These are phyloP conservation scores for Microctonus brassicae DNA, from an alignment of 2,888 invertebrate species.

Conservation along the genomic window DNA sequence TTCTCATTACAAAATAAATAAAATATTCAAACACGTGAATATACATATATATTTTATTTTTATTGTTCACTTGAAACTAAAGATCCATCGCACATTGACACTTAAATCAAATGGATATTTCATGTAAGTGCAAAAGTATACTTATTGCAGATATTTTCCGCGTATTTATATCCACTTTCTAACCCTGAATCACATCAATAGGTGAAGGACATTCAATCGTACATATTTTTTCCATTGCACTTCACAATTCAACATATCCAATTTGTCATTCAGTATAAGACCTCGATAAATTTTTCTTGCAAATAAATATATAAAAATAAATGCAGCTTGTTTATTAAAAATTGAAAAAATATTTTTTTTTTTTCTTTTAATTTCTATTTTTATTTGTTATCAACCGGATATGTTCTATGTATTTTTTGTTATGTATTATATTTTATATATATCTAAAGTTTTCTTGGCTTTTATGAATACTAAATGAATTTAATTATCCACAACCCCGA, in stretches of 20 bases:
- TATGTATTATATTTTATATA: background rate
- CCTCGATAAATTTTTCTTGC: background rate
- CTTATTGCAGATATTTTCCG: background rate
- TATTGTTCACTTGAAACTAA: background rate
- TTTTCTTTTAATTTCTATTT: too few species aligned
- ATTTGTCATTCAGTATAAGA: background rate
- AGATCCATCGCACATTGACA: background rate
- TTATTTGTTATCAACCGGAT: constrained; percentile 10
- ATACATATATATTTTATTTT: background rate
- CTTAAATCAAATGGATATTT: background rate
- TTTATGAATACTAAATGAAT: constrained; percentile 22
- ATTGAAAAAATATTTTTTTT: too few species aligned
- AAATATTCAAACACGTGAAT: background rate
- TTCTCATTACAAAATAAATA: background rate
- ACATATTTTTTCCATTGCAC: background rate
- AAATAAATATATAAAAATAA: background rate
- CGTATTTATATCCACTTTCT: background rate
- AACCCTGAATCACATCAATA: background rate
- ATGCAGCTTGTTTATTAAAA: background rate
- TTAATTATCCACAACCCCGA: constrained; percentile 26
- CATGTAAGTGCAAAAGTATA: background rate
- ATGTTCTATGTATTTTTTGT: background rate
- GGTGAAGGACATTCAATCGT: background rate
- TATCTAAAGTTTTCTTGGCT: constrained; percentile 6
- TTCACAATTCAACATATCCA: background rate